Conservation (phyloP, 1,140 invertebrate genomes). For the Sminthurides bifidus region DNA sequence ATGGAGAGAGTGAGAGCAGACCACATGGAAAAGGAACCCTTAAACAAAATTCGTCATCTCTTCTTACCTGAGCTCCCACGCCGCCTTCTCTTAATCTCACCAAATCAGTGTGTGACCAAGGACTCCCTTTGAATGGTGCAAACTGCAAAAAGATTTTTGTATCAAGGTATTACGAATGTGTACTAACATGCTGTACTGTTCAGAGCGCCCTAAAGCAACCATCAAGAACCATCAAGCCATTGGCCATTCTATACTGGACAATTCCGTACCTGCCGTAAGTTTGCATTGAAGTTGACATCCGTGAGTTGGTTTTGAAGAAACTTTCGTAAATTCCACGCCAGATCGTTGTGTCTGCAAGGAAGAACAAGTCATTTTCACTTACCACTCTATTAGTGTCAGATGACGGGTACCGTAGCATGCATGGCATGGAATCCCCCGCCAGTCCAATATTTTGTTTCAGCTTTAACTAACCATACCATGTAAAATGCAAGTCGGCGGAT, state of each 20-base stretch:
- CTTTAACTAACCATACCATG: no score
- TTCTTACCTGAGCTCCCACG: constrained; percentile 34
- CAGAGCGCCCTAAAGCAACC: neutral
- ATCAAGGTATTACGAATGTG: neutral
- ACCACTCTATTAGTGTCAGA: no score
- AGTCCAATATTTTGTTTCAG: no score
- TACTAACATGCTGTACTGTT: neutral
- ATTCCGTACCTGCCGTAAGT: constrained; percentile 32
- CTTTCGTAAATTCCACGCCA: constrained; percentile 39
- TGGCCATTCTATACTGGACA: neutral
- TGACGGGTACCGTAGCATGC: neutral
- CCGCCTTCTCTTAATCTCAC: constrained; percentile 33
- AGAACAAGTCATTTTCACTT: constrained; percentile 2
- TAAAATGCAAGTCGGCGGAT: no score
- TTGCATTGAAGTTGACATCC: constrained; percentile 35
- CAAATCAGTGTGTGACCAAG: constrained; percentile 65
- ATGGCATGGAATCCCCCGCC: no score
- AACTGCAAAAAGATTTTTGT: constrained; percentile 36
- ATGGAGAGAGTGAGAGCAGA: neutral
- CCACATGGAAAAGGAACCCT: neutral
- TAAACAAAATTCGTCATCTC: neutral
- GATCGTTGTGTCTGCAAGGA: constrained; percentile 41
- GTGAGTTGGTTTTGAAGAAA: constrained; percentile 39
- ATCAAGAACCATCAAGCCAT: neutral
- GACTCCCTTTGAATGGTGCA: constrained; percentile 65